Evolutionary conservation across 2,113 vertebrate species (phyloP).

Genomic region (Crocuta crocuta): DNA sequence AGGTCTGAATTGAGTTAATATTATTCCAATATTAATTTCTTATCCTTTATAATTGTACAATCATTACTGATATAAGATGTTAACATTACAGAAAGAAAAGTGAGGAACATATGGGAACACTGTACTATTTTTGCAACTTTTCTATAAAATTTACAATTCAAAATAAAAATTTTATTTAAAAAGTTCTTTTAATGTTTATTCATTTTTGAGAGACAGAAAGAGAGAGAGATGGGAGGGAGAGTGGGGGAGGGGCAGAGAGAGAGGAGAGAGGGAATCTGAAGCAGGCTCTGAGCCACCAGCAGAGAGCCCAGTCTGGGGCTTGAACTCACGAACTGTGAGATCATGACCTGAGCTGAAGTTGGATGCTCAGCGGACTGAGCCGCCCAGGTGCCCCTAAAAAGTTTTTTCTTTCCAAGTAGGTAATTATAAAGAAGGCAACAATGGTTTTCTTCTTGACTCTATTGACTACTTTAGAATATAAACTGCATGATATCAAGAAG

Average conservation of each 20-base stretch:
- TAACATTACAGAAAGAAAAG: background rate
- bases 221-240: too few species aligned
- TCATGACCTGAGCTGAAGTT: too few species aligned
- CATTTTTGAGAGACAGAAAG: too few species aligned
- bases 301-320: too few species aligned
- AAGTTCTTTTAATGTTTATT: background rate
- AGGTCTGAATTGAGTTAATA: background rate
- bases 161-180: background rate
- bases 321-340: too few species aligned
- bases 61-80: background rate
- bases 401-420: background rate
- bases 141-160: background rate
- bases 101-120: too few species aligned
- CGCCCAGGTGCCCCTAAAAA: too few species aligned
- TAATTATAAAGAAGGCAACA: background rate
- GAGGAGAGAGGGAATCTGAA: too few species aligned
- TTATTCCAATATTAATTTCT: too few species aligned
- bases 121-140: background rate
- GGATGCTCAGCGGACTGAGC: too few species aligned
- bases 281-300: too few species aligned
- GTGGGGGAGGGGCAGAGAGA: too few species aligned
- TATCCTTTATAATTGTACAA: background rate
- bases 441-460: background rate
- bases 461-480: background rate
- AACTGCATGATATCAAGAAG: background rate